Evolutionary conservation across 1,140 invertebrate species (phyloP).

Genomic region (Phthorimaea operculella): DNA sequence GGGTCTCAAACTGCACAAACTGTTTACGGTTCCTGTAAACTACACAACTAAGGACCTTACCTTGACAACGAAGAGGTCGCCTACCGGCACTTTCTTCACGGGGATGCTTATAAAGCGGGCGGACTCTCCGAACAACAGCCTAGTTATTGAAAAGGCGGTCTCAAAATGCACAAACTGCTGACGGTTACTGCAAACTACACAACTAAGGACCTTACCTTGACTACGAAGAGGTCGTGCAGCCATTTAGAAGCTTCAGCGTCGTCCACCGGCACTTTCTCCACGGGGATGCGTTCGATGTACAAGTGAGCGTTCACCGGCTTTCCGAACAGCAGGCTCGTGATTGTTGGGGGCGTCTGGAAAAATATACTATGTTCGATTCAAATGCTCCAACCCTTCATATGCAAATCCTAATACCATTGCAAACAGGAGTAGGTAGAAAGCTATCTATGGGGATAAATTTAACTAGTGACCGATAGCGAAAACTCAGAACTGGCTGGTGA

Average conservation of each 20-base stretch:
- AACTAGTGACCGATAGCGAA: too few relatives aligned
- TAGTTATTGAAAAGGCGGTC: conserved; percentile 81
- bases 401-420: too few relatives aligned
- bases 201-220: too few relatives aligned
- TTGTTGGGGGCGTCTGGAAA: conserved; percentile 74
- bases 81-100: conserved; percentile 81
- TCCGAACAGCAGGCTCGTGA: conserved; percentile 85
- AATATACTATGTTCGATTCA: too few relatives aligned
- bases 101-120: conserved; percentile 83
- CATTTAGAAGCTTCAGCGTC: conserved; percentile 83
- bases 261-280: conserved; percentile 82
- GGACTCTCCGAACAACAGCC: conserved; percentile 81
- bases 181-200: too few relatives aligned
- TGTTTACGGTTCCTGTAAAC: too few relatives aligned
- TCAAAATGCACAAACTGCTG: too few relatives aligned
- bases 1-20: conserved; percentile 63
- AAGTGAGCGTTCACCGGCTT: conserved; percentile 80
- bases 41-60: too few relatives aligned
- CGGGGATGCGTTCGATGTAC: conserved; percentile 83
- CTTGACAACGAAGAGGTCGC: conserved; percentile 82
- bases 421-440: too few relatives aligned
- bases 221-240: conserved; percentile 82
- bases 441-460: too few relatives aligned
- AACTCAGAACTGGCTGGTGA: too few relatives aligned
- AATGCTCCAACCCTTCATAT: too few relatives aligned